These are phyloP conservation scores for Diabrotica virgifera DNA, from an alignment of 1,140 invertebrate genomes.

Conservation along the genomic window DNA sequence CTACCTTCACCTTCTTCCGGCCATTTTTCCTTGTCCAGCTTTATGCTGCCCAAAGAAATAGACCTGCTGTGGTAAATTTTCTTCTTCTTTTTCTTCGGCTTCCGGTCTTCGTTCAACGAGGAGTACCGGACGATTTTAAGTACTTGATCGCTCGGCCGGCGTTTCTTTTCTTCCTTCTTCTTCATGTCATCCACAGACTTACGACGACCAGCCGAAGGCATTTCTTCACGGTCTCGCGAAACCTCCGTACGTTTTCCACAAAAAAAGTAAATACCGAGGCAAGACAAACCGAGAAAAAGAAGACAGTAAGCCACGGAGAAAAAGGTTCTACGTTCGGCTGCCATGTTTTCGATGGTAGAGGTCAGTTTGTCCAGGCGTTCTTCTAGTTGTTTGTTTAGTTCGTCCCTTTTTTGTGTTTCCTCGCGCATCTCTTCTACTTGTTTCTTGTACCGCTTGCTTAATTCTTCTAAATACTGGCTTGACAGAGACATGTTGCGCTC, in stretches of 20 bases:
- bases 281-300: conserved; percentile 36
- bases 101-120: conserved; percentile 41
- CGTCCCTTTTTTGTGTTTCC: conserved; percentile 66
- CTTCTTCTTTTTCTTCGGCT: conserved; percentile 50
- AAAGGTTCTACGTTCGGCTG: conserved; percentile 66
- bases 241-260: conserved; percentile 37
- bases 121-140: conserved; percentile 56
- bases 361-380: conserved; percentile 63
- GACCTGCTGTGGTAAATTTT: conserved; percentile 35
- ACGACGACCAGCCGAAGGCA: conserved; percentile 48
- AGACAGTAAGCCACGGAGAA: conserved; percentile 57
- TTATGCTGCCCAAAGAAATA: conserved; percentile 21
- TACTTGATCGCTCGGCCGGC: conserved; percentile 75
- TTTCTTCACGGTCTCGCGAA: conserved; percentile 47
- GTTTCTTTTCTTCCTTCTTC: conserved; percentile 50
- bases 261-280: conserved; percentile 48
- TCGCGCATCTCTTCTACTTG: conserved; percentile 94
- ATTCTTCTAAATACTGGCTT: conserved; percentile 91
- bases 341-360: conserved; percentile 54
- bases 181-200: conserved; percentile 60
- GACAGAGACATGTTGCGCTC: conserved; percentile 96
- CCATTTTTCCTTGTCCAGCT: conserved; percentile 30
- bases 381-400: conserved; percentile 65
- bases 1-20: conserved; percentile 24
- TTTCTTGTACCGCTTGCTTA: conserved; percentile 90